Conservation (phyloP, 2,113 vertebrate genomes). For the Paracanthobrama guichenoti region DNA sequence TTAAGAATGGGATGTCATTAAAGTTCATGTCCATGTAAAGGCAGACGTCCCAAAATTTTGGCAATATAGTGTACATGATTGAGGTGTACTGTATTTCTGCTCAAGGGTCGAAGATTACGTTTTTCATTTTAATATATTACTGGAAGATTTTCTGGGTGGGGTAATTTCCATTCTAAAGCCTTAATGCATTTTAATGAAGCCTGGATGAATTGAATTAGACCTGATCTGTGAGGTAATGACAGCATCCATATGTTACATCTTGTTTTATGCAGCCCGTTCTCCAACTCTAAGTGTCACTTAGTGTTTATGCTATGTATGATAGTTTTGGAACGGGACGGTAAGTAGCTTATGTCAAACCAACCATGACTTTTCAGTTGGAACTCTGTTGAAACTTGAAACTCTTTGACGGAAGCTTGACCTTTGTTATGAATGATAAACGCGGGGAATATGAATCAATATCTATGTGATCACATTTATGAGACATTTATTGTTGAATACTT, state of each 20-base stretch:
- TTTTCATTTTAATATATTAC: not conserved
- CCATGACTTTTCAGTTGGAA: not conserved
- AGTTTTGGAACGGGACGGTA: not conserved
- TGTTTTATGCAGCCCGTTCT: not conserved
- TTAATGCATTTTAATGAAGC: conserved; percentile 5
- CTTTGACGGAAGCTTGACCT: not conserved
- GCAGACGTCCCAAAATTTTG: no score
- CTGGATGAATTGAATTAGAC: not conserved
- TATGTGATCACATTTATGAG: not conserved
- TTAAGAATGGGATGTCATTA: no score
- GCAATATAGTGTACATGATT: not conserved
- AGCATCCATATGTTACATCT: conserved; percentile 5
- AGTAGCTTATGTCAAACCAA: not conserved
- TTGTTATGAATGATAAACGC: not conserved
- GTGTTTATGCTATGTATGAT: not conserved
- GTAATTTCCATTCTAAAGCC: not conserved
- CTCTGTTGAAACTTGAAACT: not conserved
- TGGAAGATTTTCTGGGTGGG: not conserved
- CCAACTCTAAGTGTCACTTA: not conserved
- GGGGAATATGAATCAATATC: not conserved
- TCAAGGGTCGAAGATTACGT: not conserved
- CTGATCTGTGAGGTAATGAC: not conserved
- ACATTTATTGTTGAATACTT: not conserved
- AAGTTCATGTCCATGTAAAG: no score
- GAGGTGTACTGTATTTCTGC: not conserved